These are phyloP conservation scores for Chionodraco myersi DNA, from an alignment of 2,113 vertebrate species.

Conservation along the genomic window DNA sequence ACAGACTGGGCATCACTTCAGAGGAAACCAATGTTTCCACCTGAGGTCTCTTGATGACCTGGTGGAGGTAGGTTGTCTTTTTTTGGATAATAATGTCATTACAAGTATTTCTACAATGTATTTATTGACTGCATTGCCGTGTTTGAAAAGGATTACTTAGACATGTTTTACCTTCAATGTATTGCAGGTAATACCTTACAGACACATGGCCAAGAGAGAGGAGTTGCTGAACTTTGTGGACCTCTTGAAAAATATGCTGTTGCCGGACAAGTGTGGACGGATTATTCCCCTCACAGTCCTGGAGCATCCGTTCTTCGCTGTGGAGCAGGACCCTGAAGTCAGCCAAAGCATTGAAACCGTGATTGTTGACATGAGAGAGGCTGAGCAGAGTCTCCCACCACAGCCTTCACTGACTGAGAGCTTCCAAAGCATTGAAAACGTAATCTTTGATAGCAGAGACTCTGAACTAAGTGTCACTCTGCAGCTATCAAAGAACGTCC, in stretches of 20 bases:
- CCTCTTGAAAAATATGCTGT: slow-evolving; percentile 7
- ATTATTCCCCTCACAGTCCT: neutral
- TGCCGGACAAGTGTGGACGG: neutral
- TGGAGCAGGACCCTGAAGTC: neutral
- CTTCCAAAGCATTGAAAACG: too few species aligned
- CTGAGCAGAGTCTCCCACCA: neutral
- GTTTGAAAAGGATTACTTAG: neutral
- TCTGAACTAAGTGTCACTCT: too few species aligned
- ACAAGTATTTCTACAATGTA: neutral
- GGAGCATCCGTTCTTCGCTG: slow-evolving; percentile 10
- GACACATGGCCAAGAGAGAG: neutral
- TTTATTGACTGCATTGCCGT: neutral
- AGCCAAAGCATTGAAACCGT: neutral
- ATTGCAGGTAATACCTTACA: neutral
- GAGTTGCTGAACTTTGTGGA: neutral
- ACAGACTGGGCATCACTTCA: neutral
- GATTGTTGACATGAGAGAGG: neutral
- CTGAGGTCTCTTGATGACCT: neutral
- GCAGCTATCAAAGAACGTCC: neutral
- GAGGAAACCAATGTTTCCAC: neutral
- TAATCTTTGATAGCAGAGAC: too few species aligned
- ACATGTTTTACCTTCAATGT: neutral
- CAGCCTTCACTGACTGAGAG: neutral
- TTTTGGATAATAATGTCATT: neutral
- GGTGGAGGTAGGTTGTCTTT: neutral